Evolutionary conservation across 2,888 invertebrate species (phyloP).

Genomic region (Mamestra brassicae): DNA sequence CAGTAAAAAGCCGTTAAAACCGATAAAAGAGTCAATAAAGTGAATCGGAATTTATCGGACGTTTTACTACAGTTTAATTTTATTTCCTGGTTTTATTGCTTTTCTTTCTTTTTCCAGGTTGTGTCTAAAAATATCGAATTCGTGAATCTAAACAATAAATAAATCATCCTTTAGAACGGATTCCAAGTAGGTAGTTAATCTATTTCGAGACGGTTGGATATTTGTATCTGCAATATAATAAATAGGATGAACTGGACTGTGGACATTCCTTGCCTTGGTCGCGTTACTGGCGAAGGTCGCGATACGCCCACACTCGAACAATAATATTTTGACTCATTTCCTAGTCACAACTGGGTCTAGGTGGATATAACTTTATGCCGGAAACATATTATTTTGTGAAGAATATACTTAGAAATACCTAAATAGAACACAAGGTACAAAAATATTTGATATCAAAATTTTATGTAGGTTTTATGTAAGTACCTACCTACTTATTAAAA

Average conservation of each 20-base stretch:
- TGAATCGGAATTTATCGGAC: conserved; percentile 21
- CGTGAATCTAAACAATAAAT: conserved; percentile 40
- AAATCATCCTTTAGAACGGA: conserved; percentile 41
- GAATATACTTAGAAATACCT: background rate
- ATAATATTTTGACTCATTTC: conserved; percentile 82
- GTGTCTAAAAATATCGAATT: conserved; percentile 23
- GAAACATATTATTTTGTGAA: conserved; percentile 36
- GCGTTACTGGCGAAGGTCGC: conserved; percentile 77
- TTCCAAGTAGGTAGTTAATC: conserved; percentile 64
- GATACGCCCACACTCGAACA: conserved; percentile 78
- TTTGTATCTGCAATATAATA: conserved; percentile 72
- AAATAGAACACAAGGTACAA: background rate
- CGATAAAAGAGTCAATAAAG: conserved; percentile 13
- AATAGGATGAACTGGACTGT: conserved; percentile 70
- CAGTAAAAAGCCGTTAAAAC: conserved; percentile 2
- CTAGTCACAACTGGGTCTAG: conserved; percentile 75
- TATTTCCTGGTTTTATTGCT: conserved; percentile 11
- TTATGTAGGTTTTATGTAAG: background rate
- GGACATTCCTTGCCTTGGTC: conserved; percentile 81
- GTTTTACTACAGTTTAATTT: conserved; percentile 19
- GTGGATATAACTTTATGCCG: conserved; percentile 40
- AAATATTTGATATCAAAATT: background rate
- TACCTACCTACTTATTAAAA: background rate
- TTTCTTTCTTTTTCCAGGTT: conserved; percentile 18
- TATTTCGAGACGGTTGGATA: conserved; percentile 69